Evolutionary conservation across 1,140 invertebrate species (phyloP), one percentile per base, ranked within the genome.

Genomic region (Drosophila ficusphila): DNA sequence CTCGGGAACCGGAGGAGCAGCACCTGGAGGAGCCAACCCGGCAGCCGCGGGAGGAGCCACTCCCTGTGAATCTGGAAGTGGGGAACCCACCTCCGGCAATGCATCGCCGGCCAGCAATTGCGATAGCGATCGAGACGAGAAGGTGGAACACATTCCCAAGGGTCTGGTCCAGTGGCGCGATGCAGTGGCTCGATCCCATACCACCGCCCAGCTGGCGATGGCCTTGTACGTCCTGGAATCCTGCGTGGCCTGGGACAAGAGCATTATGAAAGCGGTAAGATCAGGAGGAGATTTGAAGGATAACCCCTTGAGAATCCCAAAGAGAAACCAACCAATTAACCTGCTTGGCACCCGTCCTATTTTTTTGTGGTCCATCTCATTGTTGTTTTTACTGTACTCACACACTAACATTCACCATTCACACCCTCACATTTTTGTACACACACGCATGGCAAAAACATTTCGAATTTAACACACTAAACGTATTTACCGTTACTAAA

Each of bases 221-320:
- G 95, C 96, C 76, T 93, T 98, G 33, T 96, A 97, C 77, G 96
- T 97, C 72, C 93, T 99, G 19, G 97, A 98, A 89, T 95, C 95
- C 14, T 97, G 95, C 82, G 97, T 99, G 78, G 97, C 98, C 19
- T 99, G 98, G 98, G 98, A 99, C 92, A 99, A 99, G 92, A 98
- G 97, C 92, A 98, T 99, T 85, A 99, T 99, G 98, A 98, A 99
- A 95, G 98, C 98, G 93, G 97, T 98, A 94, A 95, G 96, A 92
- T 19, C 8, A 16, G 29, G 54, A 18, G 29, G 21, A n/a, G 48
- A 3, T 54, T 16, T n/a, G 11, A 12, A n/a, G n/a, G n/a, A n/a
- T n/a, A 18, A 18, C 34, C 12, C 16, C 19, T 29, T 56, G 29
- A 25, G 7, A 57, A 12, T 31, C 6, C 4, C 42, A 14, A 12